These are phyloP conservation scores for Andricus quercusramuli DNA, from an alignment of 2,888 invertebrate species.

Conservation along the genomic window DNA sequence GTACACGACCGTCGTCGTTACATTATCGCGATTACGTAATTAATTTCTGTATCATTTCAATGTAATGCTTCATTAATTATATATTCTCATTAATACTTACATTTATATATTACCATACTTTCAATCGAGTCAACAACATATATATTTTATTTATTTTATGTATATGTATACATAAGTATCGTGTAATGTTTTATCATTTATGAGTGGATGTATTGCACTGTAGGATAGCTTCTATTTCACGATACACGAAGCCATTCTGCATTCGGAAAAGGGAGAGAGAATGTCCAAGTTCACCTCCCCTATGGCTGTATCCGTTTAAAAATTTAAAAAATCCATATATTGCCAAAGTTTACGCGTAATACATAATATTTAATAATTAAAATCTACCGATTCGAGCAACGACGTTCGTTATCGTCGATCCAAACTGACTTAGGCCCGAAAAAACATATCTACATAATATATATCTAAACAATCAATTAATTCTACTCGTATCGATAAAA, in stretches of 20 bases:
- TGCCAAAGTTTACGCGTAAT: neutral
- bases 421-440: constrained; percentile 25
- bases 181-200: constrained; percentile 69
- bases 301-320: constrained; percentile 39
- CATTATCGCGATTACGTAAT: constrained; percentile 74
- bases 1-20: constrained; percentile 75
- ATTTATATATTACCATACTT: constrained; percentile 76
- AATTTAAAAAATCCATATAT: constrained; percentile 30
- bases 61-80: constrained; percentile 66
- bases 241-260: constrained; percentile 40
- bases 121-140: constrained; percentile 78
- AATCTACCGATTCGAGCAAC: constrained; percentile 15
- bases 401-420: neutral
- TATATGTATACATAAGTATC: constrained; percentile 75
- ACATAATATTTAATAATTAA: neutral
- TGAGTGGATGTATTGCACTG: constrained; percentile 71
- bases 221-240: constrained; percentile 50
- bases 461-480: constrained; percentile 3
- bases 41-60: constrained; percentile 53
- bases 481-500: constrained; percentile 13
- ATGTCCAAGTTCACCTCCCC: constrained; percentile 35
- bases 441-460: constrained; percentile 12
- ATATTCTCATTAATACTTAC: constrained; percentile 56
- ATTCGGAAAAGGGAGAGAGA: constrained; percentile 25
- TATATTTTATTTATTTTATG: constrained; percentile 73